A percentile compares a stretch with the other conserved stretches of the same genome.
Conservation (phyloP, 2,888 invertebrate species). For the Ditula angustiorana region DNA sequence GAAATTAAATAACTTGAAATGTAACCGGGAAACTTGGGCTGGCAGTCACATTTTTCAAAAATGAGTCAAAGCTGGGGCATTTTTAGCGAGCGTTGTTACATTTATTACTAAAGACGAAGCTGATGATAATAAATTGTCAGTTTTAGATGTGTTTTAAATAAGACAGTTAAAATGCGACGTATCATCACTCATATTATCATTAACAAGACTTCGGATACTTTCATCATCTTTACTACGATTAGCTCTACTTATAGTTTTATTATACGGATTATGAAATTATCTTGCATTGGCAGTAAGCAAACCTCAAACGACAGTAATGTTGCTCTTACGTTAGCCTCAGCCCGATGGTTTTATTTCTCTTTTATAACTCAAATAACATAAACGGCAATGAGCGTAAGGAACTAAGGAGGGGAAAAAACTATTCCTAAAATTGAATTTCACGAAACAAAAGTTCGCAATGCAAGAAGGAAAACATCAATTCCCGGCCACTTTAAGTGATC, state of each 20-base stretch:
- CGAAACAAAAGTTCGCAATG: constrained; percentile 57
- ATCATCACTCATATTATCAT: too few relatives aligned
- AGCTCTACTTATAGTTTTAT: too few relatives aligned
- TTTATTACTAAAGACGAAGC: background rate
- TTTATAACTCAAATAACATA: constrained; percentile 41
- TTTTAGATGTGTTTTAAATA: background rate
- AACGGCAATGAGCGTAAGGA: constrained; percentile 39
- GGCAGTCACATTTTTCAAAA: constrained; percentile 8
- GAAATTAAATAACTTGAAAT: constrained; percentile 37
- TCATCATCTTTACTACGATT: background rate
- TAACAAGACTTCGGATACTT: too few relatives aligned
- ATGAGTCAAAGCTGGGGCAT: background rate
- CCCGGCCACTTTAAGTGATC: constrained; percentile 72
- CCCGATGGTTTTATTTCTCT: constrained; percentile 34
- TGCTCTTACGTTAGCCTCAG: constrained; percentile 17
- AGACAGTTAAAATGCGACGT: background rate
- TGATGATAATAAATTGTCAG: background rate
- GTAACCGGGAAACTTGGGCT: constrained; percentile 5
- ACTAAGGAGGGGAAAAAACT: constrained; percentile 36
- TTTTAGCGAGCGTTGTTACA: too few relatives aligned
- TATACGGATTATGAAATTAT: too few relatives aligned
- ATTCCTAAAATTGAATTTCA: constrained; percentile 49
- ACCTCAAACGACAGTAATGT: constrained; percentile 16
- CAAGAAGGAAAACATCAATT: constrained; percentile 69
- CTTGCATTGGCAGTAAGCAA: background rate